A percentile compares a stretch with the other conserved stretches of the same genome.
Evolutionary conservation across 2,888 invertebrate genomes (phyloP).

Genomic region (Cacoxenus indagator): DNA sequence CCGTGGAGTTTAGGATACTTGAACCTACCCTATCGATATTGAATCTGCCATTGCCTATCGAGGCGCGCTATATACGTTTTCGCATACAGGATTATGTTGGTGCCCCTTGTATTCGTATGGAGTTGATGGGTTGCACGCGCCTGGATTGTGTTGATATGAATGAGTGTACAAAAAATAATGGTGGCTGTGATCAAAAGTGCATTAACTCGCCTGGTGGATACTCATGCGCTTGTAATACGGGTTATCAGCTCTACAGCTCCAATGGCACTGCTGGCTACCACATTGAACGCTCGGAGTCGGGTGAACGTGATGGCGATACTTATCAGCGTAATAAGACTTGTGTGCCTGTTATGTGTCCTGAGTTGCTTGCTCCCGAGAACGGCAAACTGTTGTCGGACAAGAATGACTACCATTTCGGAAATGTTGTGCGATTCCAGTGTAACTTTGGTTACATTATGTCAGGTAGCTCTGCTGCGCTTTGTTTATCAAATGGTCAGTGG

Average conservation of each 20-base stretch:
- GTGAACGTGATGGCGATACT: conserved; percentile 88
- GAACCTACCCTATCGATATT: conserved; percentile 92
- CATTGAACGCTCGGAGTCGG: conserved; percentile 86
- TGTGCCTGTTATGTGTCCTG: conserved; percentile 92
- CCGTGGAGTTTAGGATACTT: conserved; percentile 90
- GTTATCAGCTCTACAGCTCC: conserved; percentile 87
- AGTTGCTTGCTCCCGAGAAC: conserved; percentile 83
- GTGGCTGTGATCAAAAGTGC: conserved; percentile 95
- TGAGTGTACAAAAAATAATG: conserved; percentile 88
- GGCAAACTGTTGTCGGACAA: conserved; percentile 87
- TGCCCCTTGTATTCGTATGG: conserved; percentile 90
- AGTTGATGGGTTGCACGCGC: conserved; percentile 93
- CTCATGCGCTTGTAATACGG: conserved; percentile 90
- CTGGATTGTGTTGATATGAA: conserved; percentile 91
- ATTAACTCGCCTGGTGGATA: conserved; percentile 90
- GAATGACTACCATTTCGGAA: conserved; percentile 88
- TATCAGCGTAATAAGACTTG: conserved; percentile 95
- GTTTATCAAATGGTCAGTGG: conserved; percentile 93
- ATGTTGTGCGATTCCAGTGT: conserved; percentile 91
- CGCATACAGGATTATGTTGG: conserved; percentile 89
- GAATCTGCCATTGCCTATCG: conserved; percentile 91
- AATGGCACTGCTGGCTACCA: conserved; percentile 92
- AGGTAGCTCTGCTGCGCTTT: conserved; percentile 87
- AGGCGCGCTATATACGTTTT: conserved; percentile 89
- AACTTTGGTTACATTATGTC: conserved; percentile 94